These are phyloP conservation scores for Acrobasis suavella DNA, from an alignment of 2,888 invertebrate species.

Conservation along the genomic window DNA sequence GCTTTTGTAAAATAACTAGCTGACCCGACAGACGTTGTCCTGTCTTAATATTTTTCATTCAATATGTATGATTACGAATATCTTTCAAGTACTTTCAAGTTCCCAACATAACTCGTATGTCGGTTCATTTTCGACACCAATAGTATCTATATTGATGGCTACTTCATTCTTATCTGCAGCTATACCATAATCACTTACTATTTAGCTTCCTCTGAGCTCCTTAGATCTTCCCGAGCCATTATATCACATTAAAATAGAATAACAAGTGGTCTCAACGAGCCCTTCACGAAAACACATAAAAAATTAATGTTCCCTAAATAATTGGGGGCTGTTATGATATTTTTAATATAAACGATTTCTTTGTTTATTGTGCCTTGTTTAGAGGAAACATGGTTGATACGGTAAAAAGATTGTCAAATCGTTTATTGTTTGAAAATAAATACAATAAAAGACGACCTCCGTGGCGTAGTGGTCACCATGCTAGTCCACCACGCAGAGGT, in stretches of 20 bases:
- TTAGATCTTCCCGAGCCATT: conserved; percentile 14
- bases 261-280: conserved; percentile 20
- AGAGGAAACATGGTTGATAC: not conserved
- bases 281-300: conserved; percentile 11
- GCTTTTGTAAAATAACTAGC: too few relatives aligned
- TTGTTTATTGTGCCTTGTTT: conserved; percentile 16
- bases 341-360: conserved; percentile 10
- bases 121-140: not conserved
- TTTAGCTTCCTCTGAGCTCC: not conserved
- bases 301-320: conserved; percentile 11
- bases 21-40: too few relatives aligned
- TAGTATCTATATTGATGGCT: not conserved
- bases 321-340: conserved; percentile 18
- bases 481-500: too few relatives aligned
- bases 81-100: too few relatives aligned
- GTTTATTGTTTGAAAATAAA: not conserved
- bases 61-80: too few relatives aligned
- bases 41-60: too few relatives aligned
- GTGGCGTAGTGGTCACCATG: too few relatives aligned
- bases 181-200: conserved; percentile 1
- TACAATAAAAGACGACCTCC: too few relatives aligned
- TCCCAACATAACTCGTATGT: too few relatives aligned
- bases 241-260: conserved; percentile 23
- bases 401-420: not conserved
- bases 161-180: not conserved